phyloP scores from a whole-genome alignment of 2,797 vertebrate species.

The Melanotaenia nigrans region DNA sequence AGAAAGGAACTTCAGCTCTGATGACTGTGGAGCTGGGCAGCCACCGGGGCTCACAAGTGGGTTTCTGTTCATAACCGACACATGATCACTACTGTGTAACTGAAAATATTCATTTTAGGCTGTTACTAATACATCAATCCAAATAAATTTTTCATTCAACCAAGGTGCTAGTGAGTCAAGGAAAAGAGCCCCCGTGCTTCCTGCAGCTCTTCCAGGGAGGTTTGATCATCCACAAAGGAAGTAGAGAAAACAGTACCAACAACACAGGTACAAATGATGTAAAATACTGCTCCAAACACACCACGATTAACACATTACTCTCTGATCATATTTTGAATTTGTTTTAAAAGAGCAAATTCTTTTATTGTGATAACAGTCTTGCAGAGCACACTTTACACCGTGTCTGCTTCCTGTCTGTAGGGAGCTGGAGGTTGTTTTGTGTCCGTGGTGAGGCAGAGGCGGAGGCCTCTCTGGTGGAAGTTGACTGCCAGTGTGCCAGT shows the following conservation, averaged over 20 bases:
- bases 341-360: not conserved
- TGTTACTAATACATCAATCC: not conserved
- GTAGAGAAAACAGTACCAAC: slow-evolving; percentile 71
- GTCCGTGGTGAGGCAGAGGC: slow-evolving; percentile 78
- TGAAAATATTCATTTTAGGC: not conserved
- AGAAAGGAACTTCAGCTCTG: slow-evolving; percentile 85
- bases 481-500: slow-evolving; percentile 73
- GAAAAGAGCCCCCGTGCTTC: slow-evolving; percentile 86
- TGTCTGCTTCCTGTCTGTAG: slow-evolving; percentile 50
- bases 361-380: not conserved
- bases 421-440: slow-evolving; percentile 80
- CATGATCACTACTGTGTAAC: not conserved
- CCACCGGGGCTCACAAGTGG: slow-evolving; percentile 84
- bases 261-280: slow-evolving; percentile 66
- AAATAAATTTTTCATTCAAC: not conserved
- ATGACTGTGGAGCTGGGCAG: slow-evolving; percentile 87
- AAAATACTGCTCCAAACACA: not conserved
- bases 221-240: slow-evolving; percentile 81
- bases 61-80: not conserved
- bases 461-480: slow-evolving; percentile 83
- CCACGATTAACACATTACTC: not conserved
- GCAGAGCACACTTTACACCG: not conserved
- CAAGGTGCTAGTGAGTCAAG: slow-evolving; percentile 84
- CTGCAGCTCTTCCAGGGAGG: slow-evolving; percentile 86
- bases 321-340: not conserved